Conservation (phyloP, 1,140 invertebrate species). For the Drosophila sp. region DNA sequence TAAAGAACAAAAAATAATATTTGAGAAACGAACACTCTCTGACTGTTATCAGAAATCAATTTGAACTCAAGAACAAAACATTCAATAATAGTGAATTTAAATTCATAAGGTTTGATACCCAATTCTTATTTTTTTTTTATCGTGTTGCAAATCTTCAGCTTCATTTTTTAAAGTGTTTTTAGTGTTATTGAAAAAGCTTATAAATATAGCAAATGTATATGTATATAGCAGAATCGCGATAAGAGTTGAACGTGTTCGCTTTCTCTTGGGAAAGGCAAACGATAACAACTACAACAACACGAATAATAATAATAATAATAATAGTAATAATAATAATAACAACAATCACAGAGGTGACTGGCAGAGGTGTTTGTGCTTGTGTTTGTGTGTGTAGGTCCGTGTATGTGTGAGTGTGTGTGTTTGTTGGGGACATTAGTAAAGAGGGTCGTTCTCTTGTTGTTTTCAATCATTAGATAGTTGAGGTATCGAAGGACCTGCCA, state of each 20-base stretch:
- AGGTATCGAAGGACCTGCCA: slow-evolving; percentile 21
- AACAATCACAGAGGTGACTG: slow-evolving; percentile 17
- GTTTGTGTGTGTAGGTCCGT: slow-evolving; percentile 8
- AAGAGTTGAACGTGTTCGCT: slow-evolving; percentile 27
- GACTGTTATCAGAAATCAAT: slow-evolving; percentile 8
- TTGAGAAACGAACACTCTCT: slow-evolving; percentile 7
- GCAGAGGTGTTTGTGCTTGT: slow-evolving; percentile 17
- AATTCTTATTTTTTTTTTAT: slow-evolving; percentile 25
- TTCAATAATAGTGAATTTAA: slow-evolving; percentile 24
- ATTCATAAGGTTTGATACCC: slow-evolving; percentile 30
- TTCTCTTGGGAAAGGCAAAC: slow-evolving; percentile 16
- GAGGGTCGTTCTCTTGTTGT: slow-evolving; percentile 11
- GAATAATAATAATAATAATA: slow-evolving; percentile 11
- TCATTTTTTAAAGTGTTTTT: slow-evolving; percentile 40
- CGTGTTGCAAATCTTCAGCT: slow-evolving; percentile 10
- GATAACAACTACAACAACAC: slow-evolving; percentile 15
- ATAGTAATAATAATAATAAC: not conserved
- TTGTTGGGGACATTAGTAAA: not conserved
- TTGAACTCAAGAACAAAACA: not conserved
- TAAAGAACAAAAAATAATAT: not conserved
- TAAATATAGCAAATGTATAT: too few species aligned
- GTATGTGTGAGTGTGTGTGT: slow-evolving; percentile 17
- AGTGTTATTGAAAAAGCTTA: slow-evolving; percentile 28
- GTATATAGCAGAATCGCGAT: slow-evolving; percentile 24
- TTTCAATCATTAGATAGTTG: slow-evolving; percentile 3